Conservation (phyloP, 1,140 invertebrate species). For the Limonius californicus region DNA sequence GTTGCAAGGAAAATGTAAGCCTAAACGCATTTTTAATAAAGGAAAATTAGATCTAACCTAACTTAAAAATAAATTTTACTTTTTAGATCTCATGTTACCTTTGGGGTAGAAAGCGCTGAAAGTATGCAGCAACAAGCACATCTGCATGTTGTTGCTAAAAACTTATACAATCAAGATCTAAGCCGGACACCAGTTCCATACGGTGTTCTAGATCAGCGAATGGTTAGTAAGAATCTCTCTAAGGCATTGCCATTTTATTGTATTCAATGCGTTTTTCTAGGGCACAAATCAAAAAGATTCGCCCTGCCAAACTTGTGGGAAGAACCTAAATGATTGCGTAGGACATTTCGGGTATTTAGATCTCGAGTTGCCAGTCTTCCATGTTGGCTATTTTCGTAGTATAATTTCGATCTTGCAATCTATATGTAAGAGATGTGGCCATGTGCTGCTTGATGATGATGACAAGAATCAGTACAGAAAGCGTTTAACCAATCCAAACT, state of each 20-base stretch:
- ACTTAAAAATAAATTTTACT: not conserved
- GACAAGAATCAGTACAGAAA: constrained; percentile 62
- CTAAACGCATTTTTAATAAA: constrained; percentile 31
- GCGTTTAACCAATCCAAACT: constrained; percentile 71
- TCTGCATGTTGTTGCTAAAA: constrained; percentile 85
- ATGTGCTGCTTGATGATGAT: constrained; percentile 64
- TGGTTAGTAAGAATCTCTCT: too few species aligned
- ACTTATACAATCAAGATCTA: constrained; percentile 80
- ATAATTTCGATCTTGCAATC: constrained; percentile 91
- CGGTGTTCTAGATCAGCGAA: constrained; percentile 83
- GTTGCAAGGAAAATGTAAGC: constrained; percentile 86
- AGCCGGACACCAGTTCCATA: constrained; percentile 72
- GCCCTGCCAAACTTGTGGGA: constrained; percentile 88
- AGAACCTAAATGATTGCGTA: constrained; percentile 88
- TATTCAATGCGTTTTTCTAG: constrained; percentile 48
- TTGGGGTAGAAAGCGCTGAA: constrained; percentile 83
- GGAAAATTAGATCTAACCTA: too few species aligned
- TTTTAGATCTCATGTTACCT: constrained; percentile 78
- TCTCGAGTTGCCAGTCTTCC: constrained; percentile 93
- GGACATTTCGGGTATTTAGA: constrained; percentile 98
- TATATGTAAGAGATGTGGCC: constrained; percentile 91
- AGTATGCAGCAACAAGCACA: constrained; percentile 86
- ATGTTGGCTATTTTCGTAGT: constrained; percentile 92
- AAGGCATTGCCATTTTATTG: too few species aligned
- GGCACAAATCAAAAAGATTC: constrained; percentile 78